Base-by-base conservation (phyloP, 2,888 invertebrate species). In the Odontocolon sp. region DNA sequence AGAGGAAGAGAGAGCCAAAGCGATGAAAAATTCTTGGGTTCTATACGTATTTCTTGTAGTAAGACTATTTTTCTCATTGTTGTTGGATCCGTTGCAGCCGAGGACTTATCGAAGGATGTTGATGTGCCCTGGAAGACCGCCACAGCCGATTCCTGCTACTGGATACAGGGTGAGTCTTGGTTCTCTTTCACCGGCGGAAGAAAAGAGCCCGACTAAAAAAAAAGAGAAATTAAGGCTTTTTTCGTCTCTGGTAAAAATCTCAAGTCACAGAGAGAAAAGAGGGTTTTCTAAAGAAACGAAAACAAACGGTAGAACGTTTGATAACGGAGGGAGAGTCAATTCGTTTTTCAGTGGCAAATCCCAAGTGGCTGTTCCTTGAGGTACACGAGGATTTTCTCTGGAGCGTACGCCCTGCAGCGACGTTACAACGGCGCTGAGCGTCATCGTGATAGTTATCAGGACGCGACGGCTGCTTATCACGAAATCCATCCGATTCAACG, bases 371-470 rank as follows among this genome's bases (percentile, higher is more conserved):
- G 89, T 63, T 88, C 88, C 77, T 85, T 87, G 79, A 83, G 87
- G 68, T 88, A 89, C 78, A 88, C 87, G 63, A 87, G 87, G 63
- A 84, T 87, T 81, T 88, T 88, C 82, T 88, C 89, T 11, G 88
- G 88, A 14, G 82, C 87, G 40, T 88, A 88, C 52, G 80, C 87
- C 8, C 80, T 82, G 54, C 80, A 80, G 66, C 87, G 84, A 67
- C 82, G 83, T 57, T 83, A 86, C 80, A 67, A 64, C 47, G 66
- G 28, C 18, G 36, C 59, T 11, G 70, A 86, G 78, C 82, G 86
- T 63, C 86, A 81, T 74, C 80, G 77, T 18, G 81, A 84, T 74
- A 79, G 82, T 64, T 84, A 85, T 79, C 86, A 85, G 61, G 85
- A 83, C 75, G 72, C 84, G 47, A 83, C 81, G 67, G 84, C 85